Conservation (phyloP, 2,797 vertebrate species). For the Chloroceryle amazona region DNA sequence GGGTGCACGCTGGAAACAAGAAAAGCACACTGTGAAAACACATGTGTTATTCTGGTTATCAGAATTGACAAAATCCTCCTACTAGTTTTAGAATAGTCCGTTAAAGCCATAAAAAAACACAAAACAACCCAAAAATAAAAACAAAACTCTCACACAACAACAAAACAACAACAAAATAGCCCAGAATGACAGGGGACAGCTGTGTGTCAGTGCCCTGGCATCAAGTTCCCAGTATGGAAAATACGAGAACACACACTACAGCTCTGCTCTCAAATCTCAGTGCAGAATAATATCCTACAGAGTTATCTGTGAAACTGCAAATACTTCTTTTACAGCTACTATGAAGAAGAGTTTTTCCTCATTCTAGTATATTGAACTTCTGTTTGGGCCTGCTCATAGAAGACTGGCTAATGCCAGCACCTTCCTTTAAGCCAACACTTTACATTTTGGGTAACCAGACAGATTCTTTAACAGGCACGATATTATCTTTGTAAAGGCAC, state of each 20-base stretch:
- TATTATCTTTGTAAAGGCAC: neutral
- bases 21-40: neutral
- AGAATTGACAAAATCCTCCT: neutral
- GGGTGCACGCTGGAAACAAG: neutral
- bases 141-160: no score
- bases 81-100: conserved; percentile 1
- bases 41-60: conserved; percentile 36
- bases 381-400: neutral
- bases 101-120: neutral
- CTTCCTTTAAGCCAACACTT: neutral
- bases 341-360: neutral
- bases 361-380: neutral
- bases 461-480: neutral
- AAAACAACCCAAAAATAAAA: no score
- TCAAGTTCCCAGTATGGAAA: neutral
- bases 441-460: neutral
- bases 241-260: neutral
- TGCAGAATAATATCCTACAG: neutral
- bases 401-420: neutral
- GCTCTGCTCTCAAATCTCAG: neutral
- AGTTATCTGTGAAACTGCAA: neutral
- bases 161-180: neutral
- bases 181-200: neutral
- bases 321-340: neutral
- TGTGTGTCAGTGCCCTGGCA: neutral